Evolutionary conservation across 1,140 invertebrate genomes (phyloP).

Genomic region (Camponotus floridanus): DNA sequence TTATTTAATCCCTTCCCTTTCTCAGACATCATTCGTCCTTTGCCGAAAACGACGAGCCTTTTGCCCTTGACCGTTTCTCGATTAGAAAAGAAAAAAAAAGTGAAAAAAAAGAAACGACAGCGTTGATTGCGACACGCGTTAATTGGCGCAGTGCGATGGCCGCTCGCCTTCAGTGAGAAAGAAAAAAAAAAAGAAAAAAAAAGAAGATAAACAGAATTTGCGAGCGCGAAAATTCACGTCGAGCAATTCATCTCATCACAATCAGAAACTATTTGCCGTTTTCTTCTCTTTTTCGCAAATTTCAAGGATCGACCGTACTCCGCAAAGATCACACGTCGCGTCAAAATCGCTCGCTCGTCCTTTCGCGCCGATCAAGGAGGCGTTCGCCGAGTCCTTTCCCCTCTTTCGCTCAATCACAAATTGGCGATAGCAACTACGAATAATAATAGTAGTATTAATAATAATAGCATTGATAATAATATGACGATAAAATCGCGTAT

Average conservation of each 20-base stretch:
- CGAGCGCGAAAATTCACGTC: slow-evolving; percentile 29
- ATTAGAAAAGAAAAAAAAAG: not conserved
- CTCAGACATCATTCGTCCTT: not conserved
- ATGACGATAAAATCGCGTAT: slow-evolving; percentile 58
- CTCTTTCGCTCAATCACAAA: slow-evolving; percentile 25
- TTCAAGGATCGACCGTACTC: slow-evolving; percentile 1
- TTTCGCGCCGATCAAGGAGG: slow-evolving; percentile 25
- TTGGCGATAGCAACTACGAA: slow-evolving; percentile 48
- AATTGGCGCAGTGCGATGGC: slow-evolving; percentile 15
- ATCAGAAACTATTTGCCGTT: slow-evolving; percentile 3
- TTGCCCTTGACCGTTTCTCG: slow-evolving; percentile 22
- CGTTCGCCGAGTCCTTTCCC: slow-evolving; percentile 36
- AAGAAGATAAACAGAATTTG: slow-evolving; percentile 28
- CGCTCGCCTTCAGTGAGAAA: not conserved
- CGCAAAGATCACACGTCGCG: not conserved
- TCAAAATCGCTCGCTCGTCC: slow-evolving; percentile 7
- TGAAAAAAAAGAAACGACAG: not conserved
- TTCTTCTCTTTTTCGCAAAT: not conserved
- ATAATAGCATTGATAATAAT: slow-evolving; percentile 73
- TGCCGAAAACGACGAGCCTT: slow-evolving; percentile 25
- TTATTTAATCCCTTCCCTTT: slow-evolving; percentile 22
- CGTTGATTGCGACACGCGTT: slow-evolving; percentile 16
- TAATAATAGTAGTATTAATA: slow-evolving; percentile 81
- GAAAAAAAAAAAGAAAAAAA: not conserved
- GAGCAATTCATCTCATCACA: slow-evolving; percentile 9